Evolutionary conservation across 2,888 invertebrate genomes (phyloP).

Genomic region (Leucania comma): DNA sequence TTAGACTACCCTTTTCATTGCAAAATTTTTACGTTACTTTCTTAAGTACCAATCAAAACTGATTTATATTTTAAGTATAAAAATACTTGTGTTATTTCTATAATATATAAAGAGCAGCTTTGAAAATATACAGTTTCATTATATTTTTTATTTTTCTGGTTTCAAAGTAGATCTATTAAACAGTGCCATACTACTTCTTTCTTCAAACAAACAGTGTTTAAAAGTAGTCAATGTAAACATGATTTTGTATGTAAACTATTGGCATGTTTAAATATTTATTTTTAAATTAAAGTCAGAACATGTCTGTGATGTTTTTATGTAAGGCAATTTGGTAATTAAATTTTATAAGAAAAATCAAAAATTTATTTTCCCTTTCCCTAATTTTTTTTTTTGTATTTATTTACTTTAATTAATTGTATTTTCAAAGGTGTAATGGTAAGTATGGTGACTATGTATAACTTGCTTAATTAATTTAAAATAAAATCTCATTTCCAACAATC

Average conservation of each 20-base stretch:
- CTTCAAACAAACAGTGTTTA: conserved; percentile 34
- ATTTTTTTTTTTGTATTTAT: too few relatives aligned
- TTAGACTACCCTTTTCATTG: neutral
- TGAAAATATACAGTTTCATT: too few relatives aligned
- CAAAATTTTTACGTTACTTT: neutral
- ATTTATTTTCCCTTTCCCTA: conserved; percentile 1
- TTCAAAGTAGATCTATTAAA: conserved; percentile 21
- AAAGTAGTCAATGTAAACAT: conserved; percentile 48
- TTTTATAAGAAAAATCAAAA: conserved; percentile 33
- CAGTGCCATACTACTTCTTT: conserved; percentile 58
- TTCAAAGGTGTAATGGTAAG: conserved; percentile 1
- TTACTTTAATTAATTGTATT: too few relatives aligned
- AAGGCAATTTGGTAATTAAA: conserved; percentile 73
- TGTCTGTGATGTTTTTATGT: conserved; percentile 84
- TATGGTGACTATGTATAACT: neutral
- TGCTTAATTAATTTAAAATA: conserved; percentile 8
- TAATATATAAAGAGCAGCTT: neutral
- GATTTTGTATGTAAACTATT: conserved; percentile 52
- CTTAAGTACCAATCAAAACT: neutral
- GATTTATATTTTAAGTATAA: conserved; percentile 9
- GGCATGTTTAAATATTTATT: conserved; percentile 74
- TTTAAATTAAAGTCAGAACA: conserved; percentile 74
- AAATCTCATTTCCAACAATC: conserved; percentile 58
- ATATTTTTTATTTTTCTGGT: conserved; percentile 10
- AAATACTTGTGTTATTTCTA: neutral